Base-by-base conservation (phyloP, 37 sponge, comb jelly and placozoan genomes). In the Beroe forskalii region DNA sequence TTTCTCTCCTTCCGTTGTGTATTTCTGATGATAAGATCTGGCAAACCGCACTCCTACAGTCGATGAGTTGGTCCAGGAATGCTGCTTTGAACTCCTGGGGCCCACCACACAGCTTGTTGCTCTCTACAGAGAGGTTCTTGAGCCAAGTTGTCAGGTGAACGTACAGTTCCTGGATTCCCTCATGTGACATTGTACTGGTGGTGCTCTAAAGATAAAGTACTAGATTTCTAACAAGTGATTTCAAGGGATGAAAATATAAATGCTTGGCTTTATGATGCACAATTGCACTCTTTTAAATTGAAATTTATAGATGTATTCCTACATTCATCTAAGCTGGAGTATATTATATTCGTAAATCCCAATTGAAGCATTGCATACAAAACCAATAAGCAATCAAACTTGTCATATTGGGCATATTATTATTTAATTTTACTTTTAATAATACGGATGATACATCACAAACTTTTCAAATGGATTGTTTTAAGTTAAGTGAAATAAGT, bases 71-170 rank as follows among this genome's bases (percentile, higher is more conserved):
- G 1, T 44, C 86, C 8, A 80, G 55, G 55, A 38, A 80, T 12
- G 44, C 86, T 80, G 86, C 28, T 37, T 80, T 80, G 86, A 80
- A 80, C 24, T 80, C 86, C 28, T 23, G 25, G 2, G 55, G 44
- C 2, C 86, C 86, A 4, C 86, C 86, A 42, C 86, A 44, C 23
- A 80, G 40, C 55, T 80, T 80, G 86, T 80, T 80, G 28, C 86
- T 43, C 48, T 80, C 86, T 3, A 44, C 55, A 1, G 86, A 41
- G 24, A 80, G 40, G 55, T 80, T 80, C 30, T 80, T 80, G 27
- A 80, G 3, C 86, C 86, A 80, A 4, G 86, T 80, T 41, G 86
- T 44, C n/a, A 80, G 55, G 55, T 80, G 44, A n/a, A 44, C 12
- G 55, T 80, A 80, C 1, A 80, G 86, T 19, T 69, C 72, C 1